Conservation (phyloP, 2,113 vertebrate genomes). For the Odontophorus gujanensis region DNA sequence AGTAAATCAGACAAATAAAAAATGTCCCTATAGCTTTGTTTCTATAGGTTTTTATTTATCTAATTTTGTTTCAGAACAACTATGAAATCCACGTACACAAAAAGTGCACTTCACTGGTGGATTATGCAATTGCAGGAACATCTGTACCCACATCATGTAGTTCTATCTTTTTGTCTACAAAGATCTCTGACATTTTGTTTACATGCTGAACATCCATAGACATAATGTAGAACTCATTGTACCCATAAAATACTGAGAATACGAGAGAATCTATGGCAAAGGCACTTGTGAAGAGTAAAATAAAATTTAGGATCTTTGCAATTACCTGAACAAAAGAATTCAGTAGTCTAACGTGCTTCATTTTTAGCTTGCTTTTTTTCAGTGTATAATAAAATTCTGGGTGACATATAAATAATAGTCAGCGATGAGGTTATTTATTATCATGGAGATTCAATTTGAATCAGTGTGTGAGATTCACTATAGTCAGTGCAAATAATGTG, state of each 20-base stretch:
- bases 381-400: not conserved
- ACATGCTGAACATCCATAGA: not conserved
- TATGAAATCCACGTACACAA: not conserved
- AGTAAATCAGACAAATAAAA: not conserved
- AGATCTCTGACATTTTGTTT: not conserved
- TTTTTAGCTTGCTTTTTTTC: not conserved
- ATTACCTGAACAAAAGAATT: not conserved
- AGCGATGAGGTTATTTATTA: not conserved
- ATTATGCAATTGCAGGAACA: not conserved
- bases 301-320: not conserved
- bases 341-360: not conserved
- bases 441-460: not conserved
- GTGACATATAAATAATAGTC: not conserved
- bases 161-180: not conserved
- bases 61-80: not conserved
- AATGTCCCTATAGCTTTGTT: not conserved
- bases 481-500: not conserved
- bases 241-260: not conserved
- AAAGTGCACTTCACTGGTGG: not conserved
- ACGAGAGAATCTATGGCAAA: not conserved
- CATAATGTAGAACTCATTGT: not conserved
- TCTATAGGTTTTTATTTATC: not conserved
- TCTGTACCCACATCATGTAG: not conserved
- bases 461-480: not conserved
- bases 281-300: not conserved